phyloP scores from a whole-genome alignment of 2,113 vertebrate genomes.

The Garra rufa region DNA sequence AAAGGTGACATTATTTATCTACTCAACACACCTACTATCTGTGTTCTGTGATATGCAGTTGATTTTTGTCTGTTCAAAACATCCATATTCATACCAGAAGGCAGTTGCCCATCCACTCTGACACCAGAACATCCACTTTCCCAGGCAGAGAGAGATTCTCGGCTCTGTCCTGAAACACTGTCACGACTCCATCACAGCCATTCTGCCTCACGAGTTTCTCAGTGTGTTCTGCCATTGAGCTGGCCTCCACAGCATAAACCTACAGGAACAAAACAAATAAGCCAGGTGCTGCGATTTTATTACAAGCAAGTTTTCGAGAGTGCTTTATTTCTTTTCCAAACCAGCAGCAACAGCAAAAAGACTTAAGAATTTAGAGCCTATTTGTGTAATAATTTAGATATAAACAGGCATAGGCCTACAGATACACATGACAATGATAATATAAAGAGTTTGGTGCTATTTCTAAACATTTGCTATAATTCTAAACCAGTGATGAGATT shows the following conservation, averaged over 20 bases:
- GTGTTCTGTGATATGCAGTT: neutral
- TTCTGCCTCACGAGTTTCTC: constrained; percentile 78
- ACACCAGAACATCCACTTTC: constrained; percentile 83
- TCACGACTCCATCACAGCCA: constrained; percentile 72
- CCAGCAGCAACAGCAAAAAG: no score
- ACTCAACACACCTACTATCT: neutral
- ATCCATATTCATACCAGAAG: constrained; percentile 74
- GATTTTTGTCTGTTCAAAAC: neutral
- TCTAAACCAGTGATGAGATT: neutral
- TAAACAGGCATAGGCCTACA: neutral
- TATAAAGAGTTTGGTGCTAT: fast-evolving
- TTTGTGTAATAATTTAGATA: neutral
- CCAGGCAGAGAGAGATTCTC: constrained; percentile 78
- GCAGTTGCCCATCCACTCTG: constrained; percentile 88
- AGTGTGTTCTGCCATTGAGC: constrained; percentile 80
- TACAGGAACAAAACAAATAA: constrained; percentile 50
- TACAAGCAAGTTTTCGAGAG: no score
- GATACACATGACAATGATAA: neutral
- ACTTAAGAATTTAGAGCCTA: no score
- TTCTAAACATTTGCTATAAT: neutral
- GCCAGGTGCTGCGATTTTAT: no score
- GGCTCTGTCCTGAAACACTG: constrained; percentile 77
- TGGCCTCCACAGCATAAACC: constrained; percentile 85
- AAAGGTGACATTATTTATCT: neutral
- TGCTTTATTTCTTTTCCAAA: no score